Percentiles rank a stretch among this genome's conserved stretches.
Evolutionary conservation across 2,888 invertebrate species (phyloP).

Genomic region (Lapara coniferarum): DNA sequence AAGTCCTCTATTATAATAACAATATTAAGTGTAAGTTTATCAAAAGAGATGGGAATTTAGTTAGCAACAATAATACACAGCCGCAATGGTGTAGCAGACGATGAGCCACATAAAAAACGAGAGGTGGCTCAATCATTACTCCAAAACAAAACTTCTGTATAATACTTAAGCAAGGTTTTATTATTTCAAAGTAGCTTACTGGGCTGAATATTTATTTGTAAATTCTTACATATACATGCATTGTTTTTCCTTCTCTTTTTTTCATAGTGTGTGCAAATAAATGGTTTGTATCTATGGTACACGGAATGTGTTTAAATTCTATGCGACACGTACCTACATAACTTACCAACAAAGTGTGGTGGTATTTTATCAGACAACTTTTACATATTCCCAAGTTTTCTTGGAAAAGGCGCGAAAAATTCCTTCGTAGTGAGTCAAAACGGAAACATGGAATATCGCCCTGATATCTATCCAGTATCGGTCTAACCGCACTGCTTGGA

Average conservation of each 20-base stretch:
- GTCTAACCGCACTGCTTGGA: not conserved
- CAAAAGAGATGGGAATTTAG: not conserved
- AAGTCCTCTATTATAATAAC: no score
- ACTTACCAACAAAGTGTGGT: not conserved
- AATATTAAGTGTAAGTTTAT: not conserved
- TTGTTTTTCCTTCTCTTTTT: no score
- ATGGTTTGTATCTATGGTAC: no score
- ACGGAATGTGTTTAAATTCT: not conserved
- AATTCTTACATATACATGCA: no score
- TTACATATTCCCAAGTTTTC: conserved; percentile 35
- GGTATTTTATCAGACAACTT: not conserved
- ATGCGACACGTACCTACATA: not conserved
- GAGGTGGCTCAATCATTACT: no score
- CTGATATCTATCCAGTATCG: conserved; percentile 29
- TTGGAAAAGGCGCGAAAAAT: conserved; percentile 53
- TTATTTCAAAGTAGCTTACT: no score
- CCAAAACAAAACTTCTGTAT: no score
- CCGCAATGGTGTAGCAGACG: no score
- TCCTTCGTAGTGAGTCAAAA: conserved; percentile 47
- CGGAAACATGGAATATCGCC: conserved; percentile 24
- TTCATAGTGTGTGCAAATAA: no score
- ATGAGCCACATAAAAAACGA: no score
- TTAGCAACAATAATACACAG: not conserved
- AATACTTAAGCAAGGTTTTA: no score
- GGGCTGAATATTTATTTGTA: no score